Percentiles rank a stretch among this genome's conserved stretches.
These are phyloP conservation scores for Rhinogobius similis DNA, from an alignment of 2,113 vertebrate species.

Conservation along the genomic window DNA sequence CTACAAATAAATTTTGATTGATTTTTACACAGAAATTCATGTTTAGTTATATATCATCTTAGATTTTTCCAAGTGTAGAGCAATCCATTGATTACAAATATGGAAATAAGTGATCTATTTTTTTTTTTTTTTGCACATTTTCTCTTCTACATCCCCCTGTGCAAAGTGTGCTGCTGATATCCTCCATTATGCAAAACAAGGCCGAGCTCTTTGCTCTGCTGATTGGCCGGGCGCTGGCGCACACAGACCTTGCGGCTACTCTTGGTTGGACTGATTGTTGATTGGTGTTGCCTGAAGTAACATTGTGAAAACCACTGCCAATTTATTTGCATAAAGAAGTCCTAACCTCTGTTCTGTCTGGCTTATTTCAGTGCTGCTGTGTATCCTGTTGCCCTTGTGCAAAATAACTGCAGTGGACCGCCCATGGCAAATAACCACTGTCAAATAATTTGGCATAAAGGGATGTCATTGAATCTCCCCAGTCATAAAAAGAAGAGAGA, in stretches of 20 bases:
- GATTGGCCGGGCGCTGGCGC: slow-evolving; percentile 30
- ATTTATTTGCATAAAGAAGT: slow-evolving; percentile 62
- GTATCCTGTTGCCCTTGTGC: slow-evolving; percentile 48
- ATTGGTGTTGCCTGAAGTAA: slow-evolving; percentile 41
- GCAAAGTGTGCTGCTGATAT: slow-evolving; percentile 34
- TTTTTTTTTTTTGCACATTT: slow-evolving; percentile 9
- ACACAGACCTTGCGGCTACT: slow-evolving; percentile 38
- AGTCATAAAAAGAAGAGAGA: slow-evolving; percentile 30
- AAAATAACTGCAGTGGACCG: slow-evolving; percentile 45
- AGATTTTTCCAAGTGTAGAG: slow-evolving; percentile 10
- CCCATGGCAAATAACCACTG: slow-evolving; percentile 51
- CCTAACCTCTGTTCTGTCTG: slow-evolving; percentile 35
- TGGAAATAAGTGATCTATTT: slow-evolving; percentile 20
- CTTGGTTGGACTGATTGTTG: slow-evolving; percentile 30
- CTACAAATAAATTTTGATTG: too few species aligned
- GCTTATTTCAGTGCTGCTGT: slow-evolving; percentile 42
- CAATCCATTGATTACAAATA: slow-evolving; percentile 9
- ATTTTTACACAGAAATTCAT: background rate
- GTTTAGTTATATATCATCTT: background rate
- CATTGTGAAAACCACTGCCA: slow-evolving; percentile 37
- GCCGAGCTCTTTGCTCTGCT: slow-evolving; percentile 26
- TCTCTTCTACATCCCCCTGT: slow-evolving; percentile 22
- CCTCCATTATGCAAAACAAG: slow-evolving; percentile 42
- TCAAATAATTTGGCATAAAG: slow-evolving; percentile 54
- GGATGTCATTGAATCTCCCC: slow-evolving; percentile 40